Base-by-base conservation (phyloP, 2,113 vertebrate species). In the Myxocyprinus asiaticus region DNA sequence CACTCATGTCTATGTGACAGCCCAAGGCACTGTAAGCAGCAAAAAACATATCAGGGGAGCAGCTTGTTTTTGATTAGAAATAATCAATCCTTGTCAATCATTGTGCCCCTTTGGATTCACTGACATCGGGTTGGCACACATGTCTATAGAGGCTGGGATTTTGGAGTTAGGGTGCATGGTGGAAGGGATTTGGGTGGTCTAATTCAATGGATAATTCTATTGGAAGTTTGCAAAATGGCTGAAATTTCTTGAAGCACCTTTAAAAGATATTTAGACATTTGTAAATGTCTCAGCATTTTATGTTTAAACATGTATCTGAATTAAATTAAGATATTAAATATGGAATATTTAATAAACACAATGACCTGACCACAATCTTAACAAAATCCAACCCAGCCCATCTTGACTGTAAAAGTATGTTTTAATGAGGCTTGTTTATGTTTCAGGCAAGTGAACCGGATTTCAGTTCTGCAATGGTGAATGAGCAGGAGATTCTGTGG, bases 251-350 rank as follows among this genome's bases (percentile, higher is more conserved):
- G 11, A 33, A 33, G 22, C 10, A 55, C 51, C 11, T 55, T 4
- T 55, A 55, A 55, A 55, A 55, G 4, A 55, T 3, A 58, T 58
- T n/a, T 7, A 15, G 15, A n/a, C 90, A 91, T 90, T 92, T 88
- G 81, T 88, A 89, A 92, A 92, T 92, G 90, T 89, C 89, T 88
- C 72, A 86, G 91, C 90, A 89, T 92, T 91, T 91, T 88, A 83
- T 33, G 3, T 33, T 33, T 33, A 77, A 89, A 90, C 63, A 80
- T n/a, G 50, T 53, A 88, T 89, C 89, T 90, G 22, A 33, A 33
- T 33, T 33, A 33, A 33, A 33, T 33, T 33, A 33, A 33, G 22
- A 33, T 33, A 33, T 33, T 88, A 90, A 90, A 86, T 85, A 83
- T 79, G 89, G 71, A 88, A 87, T 86, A 87, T 88, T 85, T 81